Percentiles rank a stretch among this genome's conserved stretches.
Evolutionary conservation across 2,888 invertebrate species (phyloP).

Genomic region (Scaptomyza reducta): DNA sequence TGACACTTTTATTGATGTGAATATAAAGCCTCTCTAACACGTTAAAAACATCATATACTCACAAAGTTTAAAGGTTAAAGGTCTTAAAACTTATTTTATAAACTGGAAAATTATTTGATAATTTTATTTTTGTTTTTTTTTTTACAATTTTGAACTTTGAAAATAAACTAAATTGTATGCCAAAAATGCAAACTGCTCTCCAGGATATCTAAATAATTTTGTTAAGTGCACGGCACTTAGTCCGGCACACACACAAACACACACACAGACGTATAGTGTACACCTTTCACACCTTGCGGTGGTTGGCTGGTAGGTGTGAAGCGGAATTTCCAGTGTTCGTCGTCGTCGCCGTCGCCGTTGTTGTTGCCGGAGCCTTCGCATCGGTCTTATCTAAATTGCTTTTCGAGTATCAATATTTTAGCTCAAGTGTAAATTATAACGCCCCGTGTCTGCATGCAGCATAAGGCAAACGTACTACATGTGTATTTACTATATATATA

Average conservation of each 20-base stretch:
- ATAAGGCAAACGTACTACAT: not conserved
- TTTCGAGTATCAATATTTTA: conserved; percentile 83
- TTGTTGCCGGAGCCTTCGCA: conserved; percentile 25
- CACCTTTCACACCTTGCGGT: conserved; percentile 67
- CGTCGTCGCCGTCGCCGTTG: conserved; percentile 1
- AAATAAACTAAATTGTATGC: too few species aligned
- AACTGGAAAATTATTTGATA: too few species aligned
- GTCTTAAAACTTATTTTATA: too few species aligned
- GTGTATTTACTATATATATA: not conserved
- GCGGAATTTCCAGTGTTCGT: conserved; percentile 78
- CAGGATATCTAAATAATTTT: not conserved
- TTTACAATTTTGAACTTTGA: too few species aligned
- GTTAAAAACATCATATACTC: too few species aligned
- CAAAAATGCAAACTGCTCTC: too few species aligned
- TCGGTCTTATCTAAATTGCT: conserved; percentile 82
- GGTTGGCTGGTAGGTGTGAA: conserved; percentile 74
- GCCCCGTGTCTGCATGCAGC: conserved; percentile 38
- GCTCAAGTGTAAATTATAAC: conserved; percentile 82
- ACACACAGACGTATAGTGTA: conserved; percentile 6
- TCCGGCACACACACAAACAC: conserved; percentile 25
- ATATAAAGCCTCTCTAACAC: too few species aligned
- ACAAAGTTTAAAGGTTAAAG: too few species aligned
- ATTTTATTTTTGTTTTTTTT: too few species aligned
- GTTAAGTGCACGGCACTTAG: conserved; percentile 48
- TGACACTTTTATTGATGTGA: too few species aligned